Conservation (phyloP, 64 coral and sea anemone genomes). For the Porites lutea region DNA sequence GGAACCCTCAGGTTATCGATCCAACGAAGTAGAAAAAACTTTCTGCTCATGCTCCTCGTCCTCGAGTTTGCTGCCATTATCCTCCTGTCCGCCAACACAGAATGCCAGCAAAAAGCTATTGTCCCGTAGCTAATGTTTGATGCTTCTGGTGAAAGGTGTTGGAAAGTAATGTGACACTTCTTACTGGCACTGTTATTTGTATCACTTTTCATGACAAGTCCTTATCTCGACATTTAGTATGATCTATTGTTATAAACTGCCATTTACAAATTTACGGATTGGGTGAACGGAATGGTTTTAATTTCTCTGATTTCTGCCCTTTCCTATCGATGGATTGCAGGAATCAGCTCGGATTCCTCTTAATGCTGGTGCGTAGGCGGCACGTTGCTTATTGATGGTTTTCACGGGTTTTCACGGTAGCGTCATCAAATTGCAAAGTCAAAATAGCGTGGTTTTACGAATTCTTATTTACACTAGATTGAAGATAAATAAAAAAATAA, state of each 20-base stretch:
- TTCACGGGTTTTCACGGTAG: too few relatives aligned
- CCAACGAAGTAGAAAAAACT: background rate
- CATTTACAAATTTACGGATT: background rate
- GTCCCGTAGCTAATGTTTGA: background rate
- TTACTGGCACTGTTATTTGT: constrained; percentile 5
- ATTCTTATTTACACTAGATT: too few relatives aligned
- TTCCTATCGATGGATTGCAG: too few relatives aligned
- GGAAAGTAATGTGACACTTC: constrained; percentile 3
- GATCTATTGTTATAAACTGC: background rate
- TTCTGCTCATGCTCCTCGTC: background rate
- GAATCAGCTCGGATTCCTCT: too few relatives aligned
- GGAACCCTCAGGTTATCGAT: background rate
- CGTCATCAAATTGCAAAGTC: too few relatives aligned
- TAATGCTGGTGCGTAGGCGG: too few relatives aligned
- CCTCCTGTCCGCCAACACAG: background rate
- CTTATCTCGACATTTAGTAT: background rate
- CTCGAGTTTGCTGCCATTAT: background rate
- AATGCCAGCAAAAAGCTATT: constrained; percentile 2
- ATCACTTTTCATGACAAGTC: background rate
- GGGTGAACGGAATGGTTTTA: too few relatives aligned
- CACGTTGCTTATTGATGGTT: too few relatives aligned
- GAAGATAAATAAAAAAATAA: too few relatives aligned
- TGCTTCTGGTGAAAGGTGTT: background rate
- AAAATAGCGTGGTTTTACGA: too few relatives aligned
- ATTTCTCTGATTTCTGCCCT: too few relatives aligned